Percentiles rank a stretch among this genome's conserved stretches.
Conservation (phyloP, 2,888 invertebrate genomes). For the Zele albiditarsus region DNA sequence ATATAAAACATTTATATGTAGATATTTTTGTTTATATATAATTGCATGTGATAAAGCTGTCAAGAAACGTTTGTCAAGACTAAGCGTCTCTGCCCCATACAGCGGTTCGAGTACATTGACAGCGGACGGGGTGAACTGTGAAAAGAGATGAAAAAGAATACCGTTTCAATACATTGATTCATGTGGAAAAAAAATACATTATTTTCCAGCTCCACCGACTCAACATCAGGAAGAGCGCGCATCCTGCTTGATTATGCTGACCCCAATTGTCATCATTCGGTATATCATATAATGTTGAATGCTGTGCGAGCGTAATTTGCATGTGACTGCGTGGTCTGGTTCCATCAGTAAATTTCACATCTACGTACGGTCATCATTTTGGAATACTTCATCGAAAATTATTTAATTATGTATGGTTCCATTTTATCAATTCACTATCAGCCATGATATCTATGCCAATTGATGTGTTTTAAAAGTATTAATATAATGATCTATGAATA, state of each 20-base stretch:
- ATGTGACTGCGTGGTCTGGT: conserved; percentile 20
- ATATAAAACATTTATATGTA: conserved; percentile 13
- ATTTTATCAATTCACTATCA: neutral
- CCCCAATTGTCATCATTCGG: conserved; percentile 38
- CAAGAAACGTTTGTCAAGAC: conserved; percentile 37
- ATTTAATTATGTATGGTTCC: neutral
- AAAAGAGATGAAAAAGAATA: conserved; percentile 44
- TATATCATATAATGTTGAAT: neutral
- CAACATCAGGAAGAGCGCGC: conserved; percentile 68
- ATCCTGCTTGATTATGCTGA: conserved; percentile 65
- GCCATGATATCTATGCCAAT: neutral
- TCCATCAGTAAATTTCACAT: conserved; percentile 8
- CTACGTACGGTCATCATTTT: conserved; percentile 5
- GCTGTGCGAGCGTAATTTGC: neutral
- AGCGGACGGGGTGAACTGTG: conserved; percentile 70
- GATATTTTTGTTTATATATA: neutral
- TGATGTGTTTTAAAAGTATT: neutral
- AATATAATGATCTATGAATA: neutral
- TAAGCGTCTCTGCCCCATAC: conserved; percentile 59
- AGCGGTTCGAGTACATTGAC: conserved; percentile 72
- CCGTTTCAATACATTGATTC: conserved; percentile 31
- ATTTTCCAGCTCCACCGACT: conserved; percentile 72
- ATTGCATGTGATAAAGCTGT: neutral
- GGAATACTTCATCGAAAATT: neutral
- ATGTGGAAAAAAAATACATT: conserved; percentile 49